Percentiles rank a stretch among this genome's conserved stretches.
Conservation (phyloP, 1,140 invertebrate genomes). For the Oppia nitens region DNA sequence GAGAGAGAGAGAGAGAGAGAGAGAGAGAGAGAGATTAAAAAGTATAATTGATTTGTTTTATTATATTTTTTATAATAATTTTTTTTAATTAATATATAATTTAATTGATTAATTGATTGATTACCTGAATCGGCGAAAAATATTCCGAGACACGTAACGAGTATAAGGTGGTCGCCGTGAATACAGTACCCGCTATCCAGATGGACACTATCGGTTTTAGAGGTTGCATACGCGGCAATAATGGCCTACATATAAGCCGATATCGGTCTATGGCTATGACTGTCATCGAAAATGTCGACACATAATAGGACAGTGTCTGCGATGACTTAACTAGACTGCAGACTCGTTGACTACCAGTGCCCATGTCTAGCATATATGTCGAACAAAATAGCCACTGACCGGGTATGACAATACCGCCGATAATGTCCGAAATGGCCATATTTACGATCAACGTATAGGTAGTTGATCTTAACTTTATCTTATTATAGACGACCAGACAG, state of each 20-base stretch:
- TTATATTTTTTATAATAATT: too few species aligned
- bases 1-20: too few species aligned
- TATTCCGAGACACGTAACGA: background rate
- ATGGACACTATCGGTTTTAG: conserved; percentile 29
- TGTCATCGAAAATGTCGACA: conserved; percentile 37
- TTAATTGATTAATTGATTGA: background rate
- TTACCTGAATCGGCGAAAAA: background rate
- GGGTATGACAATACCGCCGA: conserved; percentile 6
- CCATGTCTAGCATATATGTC: background rate
- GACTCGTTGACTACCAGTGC: background rate
- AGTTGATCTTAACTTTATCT: conserved; percentile 35
- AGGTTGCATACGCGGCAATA: conserved; percentile 29
- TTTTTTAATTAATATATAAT: background rate
- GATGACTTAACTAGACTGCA: conserved; percentile 1
- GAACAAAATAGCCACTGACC: conserved; percentile 9
- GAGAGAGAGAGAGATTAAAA: too few species aligned
- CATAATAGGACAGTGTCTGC: conserved; percentile 25
- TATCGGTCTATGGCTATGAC: conserved; percentile 37
- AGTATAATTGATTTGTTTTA: too few species aligned
- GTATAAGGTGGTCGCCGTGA: background rate
- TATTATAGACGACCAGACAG: conserved; percentile 25
- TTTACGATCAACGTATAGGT: conserved; percentile 76
- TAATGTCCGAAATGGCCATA: conserved; percentile 53
- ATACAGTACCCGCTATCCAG: conserved; percentile 31
- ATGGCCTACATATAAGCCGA: conserved; percentile 32